Evolutionary conservation across 2,888 invertebrate species (phyloP), one percentile per base, ranked within the genome.

Genomic region (Polietes domitor): DNA sequence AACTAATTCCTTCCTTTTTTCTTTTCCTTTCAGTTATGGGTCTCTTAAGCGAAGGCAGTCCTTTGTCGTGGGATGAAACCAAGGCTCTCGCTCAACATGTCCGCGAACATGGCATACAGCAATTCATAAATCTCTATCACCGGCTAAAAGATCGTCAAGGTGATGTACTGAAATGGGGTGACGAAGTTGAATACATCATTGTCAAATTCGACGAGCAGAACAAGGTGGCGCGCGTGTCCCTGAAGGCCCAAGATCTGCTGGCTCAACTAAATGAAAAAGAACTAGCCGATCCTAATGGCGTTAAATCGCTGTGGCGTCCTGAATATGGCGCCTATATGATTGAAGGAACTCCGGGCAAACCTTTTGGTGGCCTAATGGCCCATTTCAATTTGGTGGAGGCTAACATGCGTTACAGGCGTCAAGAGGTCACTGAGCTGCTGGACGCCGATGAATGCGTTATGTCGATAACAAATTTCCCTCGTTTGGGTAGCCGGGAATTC

Each of bases 291-390:
- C 97, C 97, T 79, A 91, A 93, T 89, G 85, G 82, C 76, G 96
- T 96, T 0, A 97, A 97, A 90, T 97, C 97, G 0, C 92, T 98
- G 55, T 99, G 99, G 99, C 94, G 98, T 73, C 99, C 99, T 0
- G 99, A 99, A 93, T 99, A 98, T 93, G 99, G 98, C 2, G 96
- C 97, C n/a, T 99, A 99, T 91, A 99, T 99, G 99, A 94, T 99
- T 80, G 99, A 99, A 93, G 99, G 99, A 19, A 99, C 99, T 0
- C 99, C 99, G 0, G 99, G 99, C 1, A 95, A 96, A 89, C 98
- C 98, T 0, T 99, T 98, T 89, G 98, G 98, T 7, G 98, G 98
- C 0, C 93, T 98, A 15, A 93, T 99, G 90, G 98, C 98, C 6
- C 98, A 99, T 93, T 98, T 99, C 92, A 99, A 99, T 92, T 95